These are phyloP conservation scores for Heteractis magnifica DNA, from an alignment of 92 coral and sea anemone species.

Conservation along the genomic window DNA sequence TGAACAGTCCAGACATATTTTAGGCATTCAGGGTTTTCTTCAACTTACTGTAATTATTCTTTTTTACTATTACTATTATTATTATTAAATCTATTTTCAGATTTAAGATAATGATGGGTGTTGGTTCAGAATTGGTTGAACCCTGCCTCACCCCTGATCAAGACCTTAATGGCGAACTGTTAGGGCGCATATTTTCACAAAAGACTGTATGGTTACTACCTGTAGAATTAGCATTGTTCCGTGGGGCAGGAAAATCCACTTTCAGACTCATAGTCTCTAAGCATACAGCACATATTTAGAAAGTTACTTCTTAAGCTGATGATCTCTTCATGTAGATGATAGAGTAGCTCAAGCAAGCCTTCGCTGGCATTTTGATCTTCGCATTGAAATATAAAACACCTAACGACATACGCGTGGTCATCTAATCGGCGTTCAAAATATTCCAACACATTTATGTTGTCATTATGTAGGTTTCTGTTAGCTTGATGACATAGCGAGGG, in stretches of 20 bases:
- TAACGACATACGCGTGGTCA: conserved; percentile 48
- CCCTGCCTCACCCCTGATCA: conserved; percentile 35
- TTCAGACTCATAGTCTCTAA: no score
- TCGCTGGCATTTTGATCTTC: no score
- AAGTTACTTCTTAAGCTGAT: no score
- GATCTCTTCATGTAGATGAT: no score
- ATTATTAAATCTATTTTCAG: conserved; percentile 11
- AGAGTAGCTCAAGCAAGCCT: no score
- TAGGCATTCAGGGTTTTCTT: no score
- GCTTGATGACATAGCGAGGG: conserved; percentile 45
- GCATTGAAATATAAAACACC: conserved; percentile 17
- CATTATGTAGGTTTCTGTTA: conserved; percentile 44
- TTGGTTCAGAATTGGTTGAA: conserved; percentile 37
- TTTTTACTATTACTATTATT: neutral
- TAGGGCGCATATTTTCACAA: conserved; percentile 32
- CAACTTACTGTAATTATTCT: neutral
- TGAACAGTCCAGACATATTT: no score
- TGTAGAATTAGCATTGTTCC: conserved; percentile 10
- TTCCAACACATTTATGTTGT: conserved; percentile 50
- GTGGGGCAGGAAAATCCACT: no score
- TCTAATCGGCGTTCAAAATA: conserved; percentile 60
- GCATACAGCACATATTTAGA: no score
- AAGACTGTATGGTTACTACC: conserved; percentile 42
- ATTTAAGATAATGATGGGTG: conserved; percentile 32
- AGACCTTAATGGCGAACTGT: conserved; percentile 44